Base-by-base conservation (phyloP, 2,113 vertebrate genomes). In the rabbit (Oryctolagus cuniculus) region DNA sequence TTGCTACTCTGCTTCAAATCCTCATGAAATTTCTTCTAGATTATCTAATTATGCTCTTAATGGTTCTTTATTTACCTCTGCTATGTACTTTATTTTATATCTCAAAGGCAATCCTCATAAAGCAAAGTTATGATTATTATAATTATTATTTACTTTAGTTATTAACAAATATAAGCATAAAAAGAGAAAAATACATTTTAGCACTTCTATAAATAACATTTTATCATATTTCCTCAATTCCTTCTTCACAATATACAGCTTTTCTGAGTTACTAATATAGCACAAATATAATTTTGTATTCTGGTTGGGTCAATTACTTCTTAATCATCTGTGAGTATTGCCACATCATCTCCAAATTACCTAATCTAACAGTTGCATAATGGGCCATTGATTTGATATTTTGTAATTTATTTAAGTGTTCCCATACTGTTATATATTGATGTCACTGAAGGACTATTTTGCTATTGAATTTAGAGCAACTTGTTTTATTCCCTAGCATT, bases 281-380 rank as follows among this genome's bases (percentile, higher is more conserved):
- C 25, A 70, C 34, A 84, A 49, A 69, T 72, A 29, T 29, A 81
- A 44, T 38, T 93, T 82, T 70, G 12, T 58, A n/a, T 87, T 55
- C 11, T 88, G 21, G 61, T 84, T 91, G 69, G 16, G 5, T 44
- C 29, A 36, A 38, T 72, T 67, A 82, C 34, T 15, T 58, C 66
- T 92, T 70, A 83, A 94, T 24, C 63, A 87, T 16, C 72, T 87
- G 24, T 88, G 44, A 89, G 27, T 83, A 78, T 51, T 94, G n/a
- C 3, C 64, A 93, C 24, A 66, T 70, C 21, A 70, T 72, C 16
- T 77, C n/a, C 44, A 83, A 91, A 79, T 91, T 31, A 83, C 51
- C 34, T 77, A 72, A 77, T 53, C 12, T 93, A 87, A 72, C 82
- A 22, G 21, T 55, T 91, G 7, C 22, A 66, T 64, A 64, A 90